A percentile compares a stretch with the other conserved stretches of the same genome.
Evolutionary conservation across 2,113 vertebrate species (phyloP).

Genomic region (Dinomys branickii): DNA sequence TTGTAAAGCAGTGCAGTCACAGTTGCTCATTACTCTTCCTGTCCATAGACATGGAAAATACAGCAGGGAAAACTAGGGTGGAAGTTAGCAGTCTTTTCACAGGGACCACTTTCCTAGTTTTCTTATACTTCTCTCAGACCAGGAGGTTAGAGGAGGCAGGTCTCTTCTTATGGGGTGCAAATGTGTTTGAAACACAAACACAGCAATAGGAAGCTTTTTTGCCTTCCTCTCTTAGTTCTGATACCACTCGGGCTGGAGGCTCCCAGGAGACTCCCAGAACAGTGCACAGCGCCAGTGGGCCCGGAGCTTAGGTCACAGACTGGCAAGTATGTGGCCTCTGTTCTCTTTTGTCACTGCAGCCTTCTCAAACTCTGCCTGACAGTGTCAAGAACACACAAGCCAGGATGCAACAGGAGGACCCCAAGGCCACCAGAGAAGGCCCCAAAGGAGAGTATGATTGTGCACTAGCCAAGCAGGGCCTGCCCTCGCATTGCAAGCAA

Average conservation of each 20-base stretch:
- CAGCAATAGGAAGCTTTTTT: not conserved
- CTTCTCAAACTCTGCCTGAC: not conserved
- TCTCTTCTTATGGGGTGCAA: not conserved
- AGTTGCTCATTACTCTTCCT: not conserved
- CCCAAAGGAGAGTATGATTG: not conserved
- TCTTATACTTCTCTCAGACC: not conserved
- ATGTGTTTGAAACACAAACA: not conserved
- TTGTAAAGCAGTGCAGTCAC: not conserved
- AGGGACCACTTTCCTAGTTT: not conserved
- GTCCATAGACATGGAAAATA: not conserved
- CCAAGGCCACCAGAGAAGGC: not conserved
- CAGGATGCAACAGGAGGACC: not conserved
- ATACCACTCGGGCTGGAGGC: not conserved
- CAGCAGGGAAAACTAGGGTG: not conserved
- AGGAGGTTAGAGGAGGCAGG: not conserved
- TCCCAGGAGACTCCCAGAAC: not conserved
- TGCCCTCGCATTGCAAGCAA: not conserved
- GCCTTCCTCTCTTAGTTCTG: not conserved
- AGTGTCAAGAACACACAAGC: not conserved
- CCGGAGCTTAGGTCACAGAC: no score
- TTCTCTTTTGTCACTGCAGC: not conserved
- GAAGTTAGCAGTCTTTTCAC: not conserved
- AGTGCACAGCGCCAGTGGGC: not conserved
- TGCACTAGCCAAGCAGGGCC: not conserved
- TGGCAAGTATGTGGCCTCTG: not conserved